These are phyloP conservation scores for Lasius fuliginosus DNA, from an alignment of 2,888 invertebrate species.

Conservation along the genomic window DNA sequence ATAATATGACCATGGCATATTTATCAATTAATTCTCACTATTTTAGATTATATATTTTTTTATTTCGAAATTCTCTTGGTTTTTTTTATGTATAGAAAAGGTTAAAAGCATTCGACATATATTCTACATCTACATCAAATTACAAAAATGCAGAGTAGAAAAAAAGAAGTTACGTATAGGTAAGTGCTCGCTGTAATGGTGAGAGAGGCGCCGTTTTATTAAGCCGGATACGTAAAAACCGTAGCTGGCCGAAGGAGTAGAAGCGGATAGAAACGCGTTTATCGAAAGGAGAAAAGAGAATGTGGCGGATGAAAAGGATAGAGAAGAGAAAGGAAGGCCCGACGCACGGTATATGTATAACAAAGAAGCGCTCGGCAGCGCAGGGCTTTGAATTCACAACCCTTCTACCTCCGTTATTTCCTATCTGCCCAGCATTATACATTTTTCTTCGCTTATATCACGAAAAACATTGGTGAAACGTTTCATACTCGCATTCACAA, in stretches of 20 bases:
- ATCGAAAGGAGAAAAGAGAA: conserved; percentile 37
- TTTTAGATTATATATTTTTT: not conserved
- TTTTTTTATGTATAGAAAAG: not conserved
- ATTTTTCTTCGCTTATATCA: conserved; percentile 55
- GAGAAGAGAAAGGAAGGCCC: conserved; percentile 69
- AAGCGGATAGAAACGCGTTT: conserved; percentile 37
- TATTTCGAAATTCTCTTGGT: not conserved
- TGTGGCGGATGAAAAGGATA: conserved; percentile 55
- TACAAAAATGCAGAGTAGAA: not conserved
- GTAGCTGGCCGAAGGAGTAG: conserved; percentile 31
- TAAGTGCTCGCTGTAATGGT: conserved; percentile 46
- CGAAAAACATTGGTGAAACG: conserved; percentile 67
- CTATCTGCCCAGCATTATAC: conserved; percentile 40
- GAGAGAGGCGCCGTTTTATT: conserved; percentile 65
- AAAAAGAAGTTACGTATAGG: conserved; percentile 6
- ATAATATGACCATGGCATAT: too few relatives aligned
- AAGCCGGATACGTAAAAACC: conserved; percentile 71
- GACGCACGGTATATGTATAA: conserved; percentile 63
- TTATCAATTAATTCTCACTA: not conserved
- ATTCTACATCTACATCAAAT: not conserved
- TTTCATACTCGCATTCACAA: conserved; percentile 58
- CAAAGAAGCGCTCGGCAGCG: conserved; percentile 68
- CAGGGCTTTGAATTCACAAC: conserved; percentile 69
- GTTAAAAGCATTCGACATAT: not conserved
- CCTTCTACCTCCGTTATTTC: conserved; percentile 43